Conservation (phyloP, 2,888 invertebrate genomes). For the Nomada ruficornis region DNA sequence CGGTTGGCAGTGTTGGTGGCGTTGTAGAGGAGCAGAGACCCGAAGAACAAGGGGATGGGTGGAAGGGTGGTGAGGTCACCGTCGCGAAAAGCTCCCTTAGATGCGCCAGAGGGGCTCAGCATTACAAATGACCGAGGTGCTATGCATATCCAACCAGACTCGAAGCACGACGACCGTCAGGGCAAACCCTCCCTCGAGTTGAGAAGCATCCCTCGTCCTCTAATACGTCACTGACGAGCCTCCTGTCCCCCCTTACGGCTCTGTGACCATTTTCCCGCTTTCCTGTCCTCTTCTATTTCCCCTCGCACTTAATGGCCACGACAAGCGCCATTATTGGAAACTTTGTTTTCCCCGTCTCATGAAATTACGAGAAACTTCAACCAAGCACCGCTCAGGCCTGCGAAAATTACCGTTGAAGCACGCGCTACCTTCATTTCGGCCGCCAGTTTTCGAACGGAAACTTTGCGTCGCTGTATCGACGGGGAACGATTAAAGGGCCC, state of each 20-base stretch:
- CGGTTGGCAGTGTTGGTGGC: constrained; percentile 43
- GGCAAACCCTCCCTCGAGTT: constrained; percentile 12
- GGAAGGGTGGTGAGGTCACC: constrained; percentile 53
- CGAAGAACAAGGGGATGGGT: constrained; percentile 11
- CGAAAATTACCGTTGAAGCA: constrained; percentile 3
- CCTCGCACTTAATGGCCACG: constrained; percentile 35
- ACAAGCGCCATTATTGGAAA: constrained; percentile 60
- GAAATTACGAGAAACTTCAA: constrained; percentile 24
- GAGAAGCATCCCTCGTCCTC: constrained; percentile 55
- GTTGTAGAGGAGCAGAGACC: neutral
- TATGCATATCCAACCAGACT: constrained; percentile 80
- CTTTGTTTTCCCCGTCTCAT: constrained; percentile 45
- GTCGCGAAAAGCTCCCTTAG: constrained; percentile 72
- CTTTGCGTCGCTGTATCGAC: constrained; percentile 6
- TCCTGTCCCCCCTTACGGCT: constrained; percentile 16
- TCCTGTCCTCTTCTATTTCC: neutral
- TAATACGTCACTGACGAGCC: constrained; percentile 63
- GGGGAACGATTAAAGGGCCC: neutral
- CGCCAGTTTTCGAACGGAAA: neutral
- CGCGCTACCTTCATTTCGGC: constrained; percentile 5
- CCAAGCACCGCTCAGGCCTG: neutral
- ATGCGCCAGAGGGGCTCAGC: constrained; percentile 75
- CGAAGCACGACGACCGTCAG: constrained; percentile 26
- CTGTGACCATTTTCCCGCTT: constrained; percentile 18
- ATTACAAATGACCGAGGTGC: constrained; percentile 80